These are phyloP conservation scores for Ptiloglossa arizonensis DNA, from an alignment of 1,140 invertebrate species.

Conservation along the genomic window DNA sequence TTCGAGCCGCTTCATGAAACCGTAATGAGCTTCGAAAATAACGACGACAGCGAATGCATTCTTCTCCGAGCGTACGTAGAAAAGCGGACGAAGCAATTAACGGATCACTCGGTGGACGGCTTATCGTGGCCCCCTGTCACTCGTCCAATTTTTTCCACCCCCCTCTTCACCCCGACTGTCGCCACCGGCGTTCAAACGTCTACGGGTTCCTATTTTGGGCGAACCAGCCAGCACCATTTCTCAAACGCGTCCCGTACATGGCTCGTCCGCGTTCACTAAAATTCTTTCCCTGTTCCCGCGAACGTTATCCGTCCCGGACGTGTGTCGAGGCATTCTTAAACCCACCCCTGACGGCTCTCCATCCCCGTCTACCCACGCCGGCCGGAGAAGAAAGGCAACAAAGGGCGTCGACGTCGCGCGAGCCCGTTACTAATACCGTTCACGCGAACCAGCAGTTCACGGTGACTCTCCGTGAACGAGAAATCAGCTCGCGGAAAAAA, in stretches of 20 bases:
- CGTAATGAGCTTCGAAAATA: conserved; percentile 20
- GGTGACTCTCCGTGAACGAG: conserved; percentile 33
- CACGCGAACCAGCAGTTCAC: too few relatives aligned
- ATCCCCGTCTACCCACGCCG: too few relatives aligned
- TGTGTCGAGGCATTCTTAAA: conserved; percentile 24
- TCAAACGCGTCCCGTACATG: conserved; percentile 23
- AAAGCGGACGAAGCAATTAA: conserved; percentile 41
- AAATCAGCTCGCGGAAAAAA: conserved; percentile 28
- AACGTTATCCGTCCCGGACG: conserved; percentile 21
- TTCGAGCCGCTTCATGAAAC: neutral
- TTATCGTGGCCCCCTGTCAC: conserved; percentile 13
- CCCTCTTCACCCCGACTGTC: conserved; percentile 17
- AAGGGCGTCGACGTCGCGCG: too few relatives aligned
- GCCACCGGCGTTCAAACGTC: neutral
- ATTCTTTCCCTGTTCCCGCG: conserved; percentile 42
- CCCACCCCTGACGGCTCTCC: neutral
- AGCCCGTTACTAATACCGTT: too few relatives aligned
- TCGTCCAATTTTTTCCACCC: conserved; percentile 30
- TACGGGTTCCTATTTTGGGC: conserved; percentile 28
- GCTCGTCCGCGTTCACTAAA: conserved; percentile 35
- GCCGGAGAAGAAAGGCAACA: neutral
- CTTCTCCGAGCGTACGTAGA: neutral
- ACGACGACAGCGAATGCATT: conserved; percentile 18
- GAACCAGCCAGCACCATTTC: conserved; percentile 28
- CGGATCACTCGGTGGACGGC: conserved; percentile 13